Evolutionary conservation across 2,113 vertebrate species (phyloP).

Genomic region (Oncorhynchus keta): DNA sequence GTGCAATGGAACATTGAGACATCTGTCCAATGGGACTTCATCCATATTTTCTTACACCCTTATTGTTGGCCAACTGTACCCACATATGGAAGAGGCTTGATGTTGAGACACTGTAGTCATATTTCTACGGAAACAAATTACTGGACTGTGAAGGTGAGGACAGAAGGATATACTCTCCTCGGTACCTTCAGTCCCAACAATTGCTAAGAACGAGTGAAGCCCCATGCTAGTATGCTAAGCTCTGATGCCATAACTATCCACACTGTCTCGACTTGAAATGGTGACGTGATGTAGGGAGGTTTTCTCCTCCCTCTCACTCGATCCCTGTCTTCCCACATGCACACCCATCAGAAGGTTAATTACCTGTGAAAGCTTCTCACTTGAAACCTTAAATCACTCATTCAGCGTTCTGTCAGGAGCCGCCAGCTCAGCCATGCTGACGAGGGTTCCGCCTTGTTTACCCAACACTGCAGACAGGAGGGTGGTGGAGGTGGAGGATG

Average conservation of each 20-base stretch:
- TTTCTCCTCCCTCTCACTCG: conserved; percentile 47
- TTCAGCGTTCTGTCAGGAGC: conserved; percentile 71
- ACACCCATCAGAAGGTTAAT: conserved; percentile 74
- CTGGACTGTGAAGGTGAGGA: conserved; percentile 35
- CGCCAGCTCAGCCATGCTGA: conserved; percentile 62
- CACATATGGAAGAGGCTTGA: background rate
- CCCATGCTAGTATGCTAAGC: conserved; percentile 23
- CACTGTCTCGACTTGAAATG: conserved; percentile 61
- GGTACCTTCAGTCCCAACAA: conserved; percentile 38
- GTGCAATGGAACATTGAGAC: background rate
- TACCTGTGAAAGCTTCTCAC: conserved; percentile 77
- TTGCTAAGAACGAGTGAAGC: conserved; percentile 36
- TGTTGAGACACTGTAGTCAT: background rate
- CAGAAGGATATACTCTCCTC: conserved; percentile 23
- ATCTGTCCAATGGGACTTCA: background rate
- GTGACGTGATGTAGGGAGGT: conserved; percentile 45
- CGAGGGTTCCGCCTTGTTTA: conserved; percentile 71
- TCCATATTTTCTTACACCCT: background rate
- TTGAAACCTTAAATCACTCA: conserved; percentile 77
- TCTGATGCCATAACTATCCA: conserved; percentile 32
- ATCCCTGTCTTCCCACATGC: conserved; percentile 52
- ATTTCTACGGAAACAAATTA: conserved; percentile 11
- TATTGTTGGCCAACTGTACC: background rate
- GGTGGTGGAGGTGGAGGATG: background rate
- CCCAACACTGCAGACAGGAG: conserved; percentile 55